Base-by-base conservation (phyloP, 1,140 invertebrate species). In the Trypoxylus dichotomus region DNA sequence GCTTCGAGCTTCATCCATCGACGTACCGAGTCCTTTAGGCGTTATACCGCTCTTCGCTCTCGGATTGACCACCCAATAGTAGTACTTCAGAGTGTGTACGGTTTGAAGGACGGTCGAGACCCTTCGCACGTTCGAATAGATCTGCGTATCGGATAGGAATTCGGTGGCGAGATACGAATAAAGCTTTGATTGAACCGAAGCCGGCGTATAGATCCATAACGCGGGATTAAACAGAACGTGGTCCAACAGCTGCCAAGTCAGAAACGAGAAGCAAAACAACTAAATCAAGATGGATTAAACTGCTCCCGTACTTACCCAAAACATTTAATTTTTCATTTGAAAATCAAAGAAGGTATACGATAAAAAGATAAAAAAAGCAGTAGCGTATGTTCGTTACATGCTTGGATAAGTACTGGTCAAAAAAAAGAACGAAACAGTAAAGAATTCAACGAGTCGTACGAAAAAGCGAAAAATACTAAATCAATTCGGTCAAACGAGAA, bases 141-240 rank as follows among this genome's bases (percentile, higher is more conserved):
- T 98, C 87, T 98, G 96, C 0, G 96, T 97, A 87, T 99, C 97
- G 77, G 95, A 95, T 79, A 99, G 91, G 88, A 99, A 99, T 86
- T 99, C 98, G 27, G 97, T 98, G 13, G 97, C 97, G 86, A 99
- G 89, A 88, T 99, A 99, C 81, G 95, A 96, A 87, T 99, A 99
- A 25, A 99, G 91, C 74, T 95, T 91, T 43, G 96, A 96, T 88
- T 99, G 98, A n/a, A 99, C 97, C 78, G 94, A 92, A 13, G 97
- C 95, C 68, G 96, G 95, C 13, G 97, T 97, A 87, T 99, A 97
- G 83, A 99, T 98, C 98, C 98, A 99, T 60, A 99, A 89, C 29
- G 96, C 96, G 6, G 98, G 97, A 91, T 99, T 99, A 91, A 99
- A 99, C 41, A 99, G 91, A 60, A 99, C 94, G 89, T 99, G 96